Evolutionary conservation across 1,140 invertebrate genomes (phyloP), one percentile per base, ranked within the genome.

Genomic region (Pseudomyrmex cubaensis): DNA sequence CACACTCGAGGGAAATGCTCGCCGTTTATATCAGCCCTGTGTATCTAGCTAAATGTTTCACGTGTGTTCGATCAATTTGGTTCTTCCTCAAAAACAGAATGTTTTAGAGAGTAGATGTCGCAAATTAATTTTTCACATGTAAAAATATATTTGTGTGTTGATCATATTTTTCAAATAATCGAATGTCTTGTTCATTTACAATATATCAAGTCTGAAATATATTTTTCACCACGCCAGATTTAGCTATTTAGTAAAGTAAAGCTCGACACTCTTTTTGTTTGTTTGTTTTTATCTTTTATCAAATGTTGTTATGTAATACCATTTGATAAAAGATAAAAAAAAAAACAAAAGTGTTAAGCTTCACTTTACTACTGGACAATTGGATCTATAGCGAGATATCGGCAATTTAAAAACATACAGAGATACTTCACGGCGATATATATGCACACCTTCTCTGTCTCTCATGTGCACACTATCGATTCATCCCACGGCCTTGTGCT

Each of bases 401-500:
- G 74, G 48, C 48, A 66, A 35, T 35, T 77, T 77, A 77, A 77
- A 77, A 77, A 77, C 62, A 77, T 61, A 74, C 69, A 52, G 74
- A 44, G 50, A 67, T 67, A 56, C 74, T 67, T 63, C 54, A 48
- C 48, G 59, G 35, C 12, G 13, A 54, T 25, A 17, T 54, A 66
- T 66, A 77, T 66, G 54, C 17, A n/a, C 13, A 25, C 12, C n/a
- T 77, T 66, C 61, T 66, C 74, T 77, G 61, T 54, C 61, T 77
- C 74, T 77, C 74, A 54, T 62, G 74, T 77, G 74, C 66, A 48
- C 74, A 77, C 62, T 77, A 77, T 77, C 74, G 74, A 77, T 77
- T 77, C 74, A 77, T 62, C 74, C 67, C 74, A 62, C 61, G 74
- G 62, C 74, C 74, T 77, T 77, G 74, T 77, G 74, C 74, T 77